Conservation (phyloP, 2,113 vertebrate genomes). For the Nothocercus julius region DNA sequence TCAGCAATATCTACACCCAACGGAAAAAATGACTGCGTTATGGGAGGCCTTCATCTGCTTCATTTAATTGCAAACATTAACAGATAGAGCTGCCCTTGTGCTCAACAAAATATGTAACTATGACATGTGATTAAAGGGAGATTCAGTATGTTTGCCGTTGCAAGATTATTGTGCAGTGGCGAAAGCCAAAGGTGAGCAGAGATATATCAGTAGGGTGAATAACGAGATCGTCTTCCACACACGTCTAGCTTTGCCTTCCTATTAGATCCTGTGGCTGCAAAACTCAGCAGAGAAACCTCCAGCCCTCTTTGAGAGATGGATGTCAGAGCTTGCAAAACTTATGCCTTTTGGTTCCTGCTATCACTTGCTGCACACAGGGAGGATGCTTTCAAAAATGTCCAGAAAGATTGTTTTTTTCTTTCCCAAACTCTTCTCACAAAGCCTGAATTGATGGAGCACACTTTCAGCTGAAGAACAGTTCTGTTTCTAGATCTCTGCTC, state of each 20-base stretch:
- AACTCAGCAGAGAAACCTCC: background rate
- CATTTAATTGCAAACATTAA: background rate
- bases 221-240: background rate
- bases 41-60: background rate
- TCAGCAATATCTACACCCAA: background rate
- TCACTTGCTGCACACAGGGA: background rate
- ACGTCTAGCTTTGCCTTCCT: background rate
- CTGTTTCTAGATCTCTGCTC: background rate
- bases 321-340: background rate
- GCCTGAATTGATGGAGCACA: background rate
- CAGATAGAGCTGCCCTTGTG: background rate
- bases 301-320: background rate
- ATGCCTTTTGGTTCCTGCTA: background rate
- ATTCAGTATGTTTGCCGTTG: background rate
- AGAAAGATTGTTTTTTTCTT: background rate
- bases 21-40: background rate
- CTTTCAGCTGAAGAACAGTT: background rate
- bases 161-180: background rate
- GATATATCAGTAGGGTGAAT: background rate
- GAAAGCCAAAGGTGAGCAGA: background rate
- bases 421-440: background rate
- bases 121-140: background rate
- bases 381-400: background rate
- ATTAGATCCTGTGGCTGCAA: background rate
- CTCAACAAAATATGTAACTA: background rate